A percentile compares a stretch with the other conserved stretches of the same genome.
Evolutionary conservation across 2,113 vertebrate species (phyloP).

Genomic region (Calidris pugnax): DNA sequence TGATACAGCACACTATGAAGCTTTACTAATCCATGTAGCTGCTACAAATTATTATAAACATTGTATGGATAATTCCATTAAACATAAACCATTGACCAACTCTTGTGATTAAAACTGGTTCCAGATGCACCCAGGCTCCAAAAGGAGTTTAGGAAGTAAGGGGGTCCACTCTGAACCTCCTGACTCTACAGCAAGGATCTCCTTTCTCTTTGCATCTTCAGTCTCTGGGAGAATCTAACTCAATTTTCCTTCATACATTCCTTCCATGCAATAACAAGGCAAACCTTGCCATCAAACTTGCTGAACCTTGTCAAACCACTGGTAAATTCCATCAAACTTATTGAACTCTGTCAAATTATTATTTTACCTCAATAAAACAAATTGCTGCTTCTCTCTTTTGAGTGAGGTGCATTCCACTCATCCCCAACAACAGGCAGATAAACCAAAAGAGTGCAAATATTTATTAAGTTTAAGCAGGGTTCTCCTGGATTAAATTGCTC

Average conservation of each 20-base stretch:
- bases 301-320: background rate
- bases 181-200: background rate
- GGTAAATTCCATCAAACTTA: background rate
- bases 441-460: background rate
- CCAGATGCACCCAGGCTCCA: background rate
- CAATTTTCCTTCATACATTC: background rate
- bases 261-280: background rate
- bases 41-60: background rate
- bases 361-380: background rate
- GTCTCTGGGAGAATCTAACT: background rate
- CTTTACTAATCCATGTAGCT: background rate
- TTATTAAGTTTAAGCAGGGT: background rate
- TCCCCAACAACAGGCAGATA: background rate
- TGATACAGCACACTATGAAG: background rate
- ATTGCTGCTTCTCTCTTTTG: background rate
- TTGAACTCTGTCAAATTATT: no score
- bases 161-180: background rate
- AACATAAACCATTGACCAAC: background rate
- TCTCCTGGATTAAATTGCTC: background rate
- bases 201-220: no score
- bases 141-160: background rate
- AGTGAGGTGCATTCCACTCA: background rate
- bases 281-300: background rate
- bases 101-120: background rate
- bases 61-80: background rate